Evolutionary conservation across 2,797 vertebrate genomes (phyloP).

Genomic region (Lepilemur ruficaudatus): DNA sequence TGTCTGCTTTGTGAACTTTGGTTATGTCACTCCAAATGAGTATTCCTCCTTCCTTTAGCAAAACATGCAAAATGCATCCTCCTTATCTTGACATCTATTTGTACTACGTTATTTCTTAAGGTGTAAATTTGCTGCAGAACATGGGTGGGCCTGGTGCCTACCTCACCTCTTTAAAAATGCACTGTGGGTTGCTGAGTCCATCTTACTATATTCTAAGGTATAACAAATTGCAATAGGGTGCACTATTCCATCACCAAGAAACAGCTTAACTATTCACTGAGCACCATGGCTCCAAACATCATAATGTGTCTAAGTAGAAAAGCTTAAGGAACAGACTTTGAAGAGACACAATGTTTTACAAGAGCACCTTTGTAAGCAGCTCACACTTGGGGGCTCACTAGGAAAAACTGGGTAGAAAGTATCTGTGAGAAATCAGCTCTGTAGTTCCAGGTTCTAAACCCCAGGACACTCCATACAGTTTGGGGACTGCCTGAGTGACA

Average conservation of each 20-base stretch:
- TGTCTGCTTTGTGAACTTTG: neutral
- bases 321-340: neutral
- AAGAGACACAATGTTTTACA: neutral
- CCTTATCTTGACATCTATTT: neutral
- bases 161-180: neutral
- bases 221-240: neutral
- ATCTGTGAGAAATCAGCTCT: neutral
- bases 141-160: too few species aligned
- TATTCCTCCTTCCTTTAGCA: neutral
- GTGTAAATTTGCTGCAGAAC: neutral
- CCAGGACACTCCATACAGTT: neutral
- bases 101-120: neutral
- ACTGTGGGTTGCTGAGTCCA: neutral
- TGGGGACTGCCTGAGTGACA: neutral
- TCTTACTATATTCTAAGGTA: neutral
- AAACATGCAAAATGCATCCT: neutral
- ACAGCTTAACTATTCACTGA: neutral
- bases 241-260: neutral
- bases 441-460: neutral
- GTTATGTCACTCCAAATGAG: neutral
- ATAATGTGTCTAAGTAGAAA: neutral
- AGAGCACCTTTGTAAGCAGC: neutral
- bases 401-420: neutral
- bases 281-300: neutral
- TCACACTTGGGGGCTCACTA: neutral